Base-by-base conservation (phyloP, 2,113 vertebrate genomes). In the Patagioenas fasciata region DNA sequence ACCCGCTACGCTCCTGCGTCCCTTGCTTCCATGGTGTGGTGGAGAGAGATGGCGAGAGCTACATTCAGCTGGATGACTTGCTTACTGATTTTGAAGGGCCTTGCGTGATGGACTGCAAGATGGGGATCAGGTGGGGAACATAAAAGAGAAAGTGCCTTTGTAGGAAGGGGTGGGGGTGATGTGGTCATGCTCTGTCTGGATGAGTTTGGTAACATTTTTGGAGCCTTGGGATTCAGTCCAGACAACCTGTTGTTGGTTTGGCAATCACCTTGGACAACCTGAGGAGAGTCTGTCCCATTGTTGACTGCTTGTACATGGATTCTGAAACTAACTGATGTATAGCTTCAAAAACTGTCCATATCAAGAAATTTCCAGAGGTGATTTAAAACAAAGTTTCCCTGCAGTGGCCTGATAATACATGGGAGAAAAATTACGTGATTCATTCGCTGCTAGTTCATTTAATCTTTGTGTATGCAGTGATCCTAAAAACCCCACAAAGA, bases 41-140 rank as follows among this genome's bases (percentile, higher is more conserved):
- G 91, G 98, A 99, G 87, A 98, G 98, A 81, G 99, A 99, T 1
- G 99, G 98, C 23, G 99, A 99, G 96, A 98, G 97, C 94, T 99
- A 99, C 96, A 98, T 99, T 80, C 99, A 99, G 86, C 97, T 99
- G 97, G 98, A 98, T 71, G 99, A 99, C 97, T 97, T 99, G 95
- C 98, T 99, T 29, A 97, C 97, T 29, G 98, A 97, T 94, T 99
- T 99, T 93, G 98, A 99, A 51, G 98, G 98, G 31, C 99, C 99
- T 31, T 99, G 98, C 53, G 99, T 99, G 84, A 99, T 99, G 97
- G 99, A 99, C 98, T 99, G 99, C 98, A 99, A 99, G 96, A 99
- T 99, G 98, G 99, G 99, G 18, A 97, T 99, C 96, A 99, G 99
- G 99, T 99, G 93, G 75, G 93, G 56, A 71, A 40, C 62, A 64